Percentiles rank a stretch among this genome's conserved stretches.
These are phyloP conservation scores for Australoheros facetus DNA, from an alignment of 2,797 vertebrate genomes.

Conservation along the genomic window DNA sequence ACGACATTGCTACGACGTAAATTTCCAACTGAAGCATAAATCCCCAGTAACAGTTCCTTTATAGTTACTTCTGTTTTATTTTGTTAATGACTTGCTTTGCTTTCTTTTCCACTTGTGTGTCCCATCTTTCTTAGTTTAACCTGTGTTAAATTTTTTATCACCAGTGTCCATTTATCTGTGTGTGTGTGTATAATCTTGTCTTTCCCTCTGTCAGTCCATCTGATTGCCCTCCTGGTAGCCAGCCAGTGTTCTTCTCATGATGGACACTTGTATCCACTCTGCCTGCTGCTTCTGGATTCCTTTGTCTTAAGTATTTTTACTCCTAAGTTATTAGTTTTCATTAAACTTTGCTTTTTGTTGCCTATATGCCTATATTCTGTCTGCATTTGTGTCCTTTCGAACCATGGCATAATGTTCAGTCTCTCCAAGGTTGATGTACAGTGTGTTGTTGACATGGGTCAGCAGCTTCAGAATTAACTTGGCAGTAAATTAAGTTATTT, in stretches of 20 bases:
- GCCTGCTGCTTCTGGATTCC: neutral
- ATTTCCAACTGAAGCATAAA: too few species aligned
- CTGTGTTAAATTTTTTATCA: neutral
- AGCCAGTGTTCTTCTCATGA: neutral
- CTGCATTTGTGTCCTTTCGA: neutral
- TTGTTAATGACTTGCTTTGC: neutral
- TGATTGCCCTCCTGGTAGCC: neutral
- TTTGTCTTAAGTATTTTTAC: neutral
- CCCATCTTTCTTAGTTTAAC: too few species aligned
- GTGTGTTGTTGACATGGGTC: slow-evolving; percentile 30
- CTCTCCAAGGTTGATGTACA: slow-evolving; percentile 3
- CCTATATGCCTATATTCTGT: neutral
- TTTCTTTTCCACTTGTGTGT: too few species aligned
- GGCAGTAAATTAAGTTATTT: slow-evolving; percentile 15
- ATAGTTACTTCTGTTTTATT: neutral
- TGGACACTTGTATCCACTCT: neutral
- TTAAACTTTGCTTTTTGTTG: neutral
- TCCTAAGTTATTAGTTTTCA: neutral
- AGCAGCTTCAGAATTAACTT: slow-evolving; percentile 26
- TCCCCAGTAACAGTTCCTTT: neutral
- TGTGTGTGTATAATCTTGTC: neutral
- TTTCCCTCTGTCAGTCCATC: neutral
- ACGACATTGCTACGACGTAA: too few species aligned
- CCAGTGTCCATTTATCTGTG: neutral
- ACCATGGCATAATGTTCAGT: neutral